These are phyloP conservation scores for Planococcus citri DNA, from an alignment of 1,140 invertebrate species.

Conservation along the genomic window DNA sequence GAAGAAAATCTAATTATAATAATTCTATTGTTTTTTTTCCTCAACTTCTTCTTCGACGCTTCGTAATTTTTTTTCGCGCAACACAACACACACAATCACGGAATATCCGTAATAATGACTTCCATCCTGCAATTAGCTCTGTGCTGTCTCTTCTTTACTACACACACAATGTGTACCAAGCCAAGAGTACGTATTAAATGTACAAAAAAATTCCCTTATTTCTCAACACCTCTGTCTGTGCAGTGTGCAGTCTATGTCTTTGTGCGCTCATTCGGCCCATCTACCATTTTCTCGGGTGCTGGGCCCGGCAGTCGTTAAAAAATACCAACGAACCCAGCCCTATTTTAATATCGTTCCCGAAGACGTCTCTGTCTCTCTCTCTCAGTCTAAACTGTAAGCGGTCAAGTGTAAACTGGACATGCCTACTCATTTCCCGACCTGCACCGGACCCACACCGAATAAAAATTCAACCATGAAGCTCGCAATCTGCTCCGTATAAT, in stretches of 20 bases:
- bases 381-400: background rate
- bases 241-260: too few species aligned
- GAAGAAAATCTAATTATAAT: slow-evolving; percentile 9
- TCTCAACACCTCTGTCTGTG: slow-evolving; percentile 9
- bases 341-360: background rate
- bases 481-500: background rate
- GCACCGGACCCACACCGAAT: background rate
- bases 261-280: background rate
- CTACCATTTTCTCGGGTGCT: background rate
- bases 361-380: background rate
- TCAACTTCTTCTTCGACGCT: too few species aligned
- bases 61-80: too few species aligned
- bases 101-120: slow-evolving; percentile 11
- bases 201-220: slow-evolving; percentile 4
- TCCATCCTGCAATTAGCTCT: slow-evolving; percentile 10
- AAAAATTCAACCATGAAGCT: slow-evolving; percentile 9
- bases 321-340: slow-evolving; percentile 16
- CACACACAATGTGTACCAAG: background rate
- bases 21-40: slow-evolving; percentile 13
- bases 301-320: background rate
- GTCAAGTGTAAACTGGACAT: slow-evolving; percentile 16
- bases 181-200: background rate
- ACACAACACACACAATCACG: background rate
- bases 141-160: background rate
- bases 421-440: slow-evolving; percentile 11